These are phyloP conservation scores for Incurvaria masculella DNA, from an alignment of 2,888 invertebrate genomes.

Conservation along the genomic window DNA sequence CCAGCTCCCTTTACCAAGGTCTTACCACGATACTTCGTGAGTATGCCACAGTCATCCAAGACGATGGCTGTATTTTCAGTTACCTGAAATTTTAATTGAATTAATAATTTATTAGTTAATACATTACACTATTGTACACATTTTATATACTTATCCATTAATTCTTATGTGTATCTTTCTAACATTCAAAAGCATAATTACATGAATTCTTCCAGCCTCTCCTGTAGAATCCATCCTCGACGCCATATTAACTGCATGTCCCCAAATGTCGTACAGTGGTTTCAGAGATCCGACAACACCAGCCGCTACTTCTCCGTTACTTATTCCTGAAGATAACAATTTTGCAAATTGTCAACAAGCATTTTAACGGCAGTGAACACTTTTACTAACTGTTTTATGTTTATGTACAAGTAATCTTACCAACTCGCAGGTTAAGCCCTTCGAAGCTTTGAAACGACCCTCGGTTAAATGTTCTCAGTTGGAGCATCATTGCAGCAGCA, in stretches of 20 bases:
- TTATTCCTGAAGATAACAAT: constrained; percentile 64
- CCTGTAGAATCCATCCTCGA: constrained; percentile 96
- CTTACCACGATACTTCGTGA: constrained; percentile 66
- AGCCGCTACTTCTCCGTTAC: constrained; percentile 87
- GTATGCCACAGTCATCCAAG: constrained; percentile 63
- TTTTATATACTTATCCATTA: too few species aligned
- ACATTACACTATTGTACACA: too few species aligned
- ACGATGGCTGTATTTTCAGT: constrained; percentile 70
- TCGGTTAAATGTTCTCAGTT: constrained; percentile 51
- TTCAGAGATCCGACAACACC: constrained; percentile 94
- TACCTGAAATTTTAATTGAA: constrained; percentile 54
- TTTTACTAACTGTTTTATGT: constrained; percentile 4
- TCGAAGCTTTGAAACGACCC: constrained; percentile 58
- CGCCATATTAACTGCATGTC: constrained; percentile 95
- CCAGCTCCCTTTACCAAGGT: constrained; percentile 71
- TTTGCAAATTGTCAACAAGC: constrained; percentile 20
- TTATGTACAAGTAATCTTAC: too few species aligned
- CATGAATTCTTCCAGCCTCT: constrained; percentile 73
- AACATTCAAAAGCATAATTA: too few species aligned
- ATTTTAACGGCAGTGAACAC: too few species aligned
- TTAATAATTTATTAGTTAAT: too few species aligned
- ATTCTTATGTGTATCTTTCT: too few species aligned
- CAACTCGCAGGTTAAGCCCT: constrained; percentile 69
- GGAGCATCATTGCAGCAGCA: constrained; percentile 51
- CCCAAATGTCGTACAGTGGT: constrained; percentile 96